phyloP scores from a whole-genome alignment of 2,113 vertebrate genomes.

The Triplophysa siluroides region DNA sequence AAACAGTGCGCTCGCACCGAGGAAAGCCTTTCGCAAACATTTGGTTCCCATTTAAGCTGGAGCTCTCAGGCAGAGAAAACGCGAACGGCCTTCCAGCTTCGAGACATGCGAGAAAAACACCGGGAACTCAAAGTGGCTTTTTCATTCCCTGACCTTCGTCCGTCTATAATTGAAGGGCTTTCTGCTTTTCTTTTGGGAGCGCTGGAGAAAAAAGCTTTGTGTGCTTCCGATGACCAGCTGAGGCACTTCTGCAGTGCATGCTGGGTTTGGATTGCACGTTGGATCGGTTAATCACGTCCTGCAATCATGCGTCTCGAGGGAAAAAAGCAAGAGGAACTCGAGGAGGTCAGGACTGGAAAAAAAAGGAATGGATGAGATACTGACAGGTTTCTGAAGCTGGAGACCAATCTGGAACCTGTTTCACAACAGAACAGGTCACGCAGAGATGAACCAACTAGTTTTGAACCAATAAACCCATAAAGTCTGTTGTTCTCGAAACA shows the following conservation, averaged over 20 bases:
- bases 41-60: constrained; percentile 71
- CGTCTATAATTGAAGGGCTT: constrained; percentile 25
- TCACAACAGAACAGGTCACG: no score
- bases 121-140: constrained; percentile 36
- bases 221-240: constrained; percentile 42
- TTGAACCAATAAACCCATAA: no score
- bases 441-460: no score
- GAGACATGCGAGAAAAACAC: constrained; percentile 49
- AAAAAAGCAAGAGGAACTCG: not conserved
- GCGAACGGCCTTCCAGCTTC: constrained; percentile 43
- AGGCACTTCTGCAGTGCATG: constrained; percentile 28
- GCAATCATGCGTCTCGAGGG: constrained; percentile 23
- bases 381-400: no score
- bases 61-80: constrained; percentile 38
- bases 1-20: constrained; percentile 65
- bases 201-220: constrained; percentile 34
- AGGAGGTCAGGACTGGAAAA: not conserved
- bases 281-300: constrained; percentile 44
- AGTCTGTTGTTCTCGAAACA: no score
- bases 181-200: constrained; percentile 27
- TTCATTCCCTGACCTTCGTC: constrained; percentile 34
- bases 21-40: constrained; percentile 74
- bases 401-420: no score
- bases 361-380: not conserved
- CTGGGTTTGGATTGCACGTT: constrained; percentile 45